Conservation (phyloP, 2,888 invertebrate genomes). For the Gisinianus flammeolus region DNA sequence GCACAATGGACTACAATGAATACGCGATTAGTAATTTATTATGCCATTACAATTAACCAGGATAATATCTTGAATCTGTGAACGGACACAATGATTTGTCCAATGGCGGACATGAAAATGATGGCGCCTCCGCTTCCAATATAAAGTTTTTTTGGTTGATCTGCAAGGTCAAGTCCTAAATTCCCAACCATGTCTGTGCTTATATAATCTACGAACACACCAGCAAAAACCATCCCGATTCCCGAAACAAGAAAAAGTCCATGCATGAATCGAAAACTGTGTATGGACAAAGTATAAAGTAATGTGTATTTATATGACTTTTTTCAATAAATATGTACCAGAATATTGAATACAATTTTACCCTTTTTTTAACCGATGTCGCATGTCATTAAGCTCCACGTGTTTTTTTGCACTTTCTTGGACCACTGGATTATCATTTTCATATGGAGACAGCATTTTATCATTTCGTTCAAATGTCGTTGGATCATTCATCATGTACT, state of each 20-base stretch:
- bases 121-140: constrained; percentile 16
- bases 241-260: background rate
- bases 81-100: constrained; percentile 3
- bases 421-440: background rate
- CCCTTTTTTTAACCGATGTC: constrained; percentile 1
- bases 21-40: background rate
- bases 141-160: constrained; percentile 4
- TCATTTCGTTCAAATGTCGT: constrained; percentile 3
- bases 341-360: no score
- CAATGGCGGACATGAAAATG: constrained; percentile 16
- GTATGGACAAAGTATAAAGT: no score
- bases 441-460: background rate
- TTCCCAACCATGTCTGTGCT: constrained; percentile 7
- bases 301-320: no score
- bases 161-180: constrained; percentile 9
- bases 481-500: background rate
- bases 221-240: background rate
- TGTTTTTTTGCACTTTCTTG: constrained; percentile 4
- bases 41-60: constrained; percentile 26
- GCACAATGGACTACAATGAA: background rate
- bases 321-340: no score
- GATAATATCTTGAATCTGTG: constrained; percentile 23
- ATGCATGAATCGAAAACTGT: constrained; percentile 1
- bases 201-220: background rate
- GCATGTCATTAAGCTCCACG: background rate